Conservation (phyloP, 1,140 invertebrate genomes). For the Hyposmocoma kahamanoa region DNA sequence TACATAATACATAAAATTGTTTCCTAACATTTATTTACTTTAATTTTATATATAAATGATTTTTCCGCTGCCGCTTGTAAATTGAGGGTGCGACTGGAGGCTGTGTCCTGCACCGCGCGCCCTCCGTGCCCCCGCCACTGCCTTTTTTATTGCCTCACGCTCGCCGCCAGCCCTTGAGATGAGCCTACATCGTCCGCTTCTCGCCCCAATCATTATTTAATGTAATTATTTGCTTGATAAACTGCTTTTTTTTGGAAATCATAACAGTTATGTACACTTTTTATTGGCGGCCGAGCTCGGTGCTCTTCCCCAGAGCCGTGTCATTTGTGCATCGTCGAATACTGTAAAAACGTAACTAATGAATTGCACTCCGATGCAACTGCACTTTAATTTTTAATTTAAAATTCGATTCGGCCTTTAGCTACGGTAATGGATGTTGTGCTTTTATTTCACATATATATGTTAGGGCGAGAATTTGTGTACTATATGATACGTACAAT, state of each 20-base stretch:
- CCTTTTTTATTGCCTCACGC: slow-evolving; percentile 62
- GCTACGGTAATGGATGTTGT: too few relatives aligned
- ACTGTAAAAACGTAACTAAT: neutral
- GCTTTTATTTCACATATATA: too few relatives aligned
- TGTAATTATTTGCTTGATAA: slow-evolving; percentile 61
- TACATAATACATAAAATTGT: too few relatives aligned
- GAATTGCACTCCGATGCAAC: neutral
- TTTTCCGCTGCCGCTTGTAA: too few relatives aligned
- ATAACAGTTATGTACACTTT: slow-evolving; percentile 49
- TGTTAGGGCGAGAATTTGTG: too few relatives aligned
- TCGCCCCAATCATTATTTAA: slow-evolving; percentile 62
- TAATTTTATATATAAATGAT: too few relatives aligned
- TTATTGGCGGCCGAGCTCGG: slow-evolving; percentile 23
- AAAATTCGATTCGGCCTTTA: neutral
- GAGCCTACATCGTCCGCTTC: slow-evolving; percentile 48
- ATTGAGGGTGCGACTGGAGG: too few relatives aligned
- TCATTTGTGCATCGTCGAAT: neutral
- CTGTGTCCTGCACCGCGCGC: slow-evolving; percentile 12
- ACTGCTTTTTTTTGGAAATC: slow-evolving; percentile 49
- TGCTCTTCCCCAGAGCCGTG: too few relatives aligned
- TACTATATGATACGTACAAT: too few relatives aligned
- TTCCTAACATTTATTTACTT: too few relatives aligned
- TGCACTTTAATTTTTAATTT: neutral
- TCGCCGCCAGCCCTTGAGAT: slow-evolving; percentile 53
- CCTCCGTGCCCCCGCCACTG: slow-evolving; percentile 21